A percentile compares a stretch with the other conserved stretches of the same genome.
Evolutionary conservation across 2,888 invertebrate species (phyloP).

Genomic region (Sarcophaga rosellei): DNA sequence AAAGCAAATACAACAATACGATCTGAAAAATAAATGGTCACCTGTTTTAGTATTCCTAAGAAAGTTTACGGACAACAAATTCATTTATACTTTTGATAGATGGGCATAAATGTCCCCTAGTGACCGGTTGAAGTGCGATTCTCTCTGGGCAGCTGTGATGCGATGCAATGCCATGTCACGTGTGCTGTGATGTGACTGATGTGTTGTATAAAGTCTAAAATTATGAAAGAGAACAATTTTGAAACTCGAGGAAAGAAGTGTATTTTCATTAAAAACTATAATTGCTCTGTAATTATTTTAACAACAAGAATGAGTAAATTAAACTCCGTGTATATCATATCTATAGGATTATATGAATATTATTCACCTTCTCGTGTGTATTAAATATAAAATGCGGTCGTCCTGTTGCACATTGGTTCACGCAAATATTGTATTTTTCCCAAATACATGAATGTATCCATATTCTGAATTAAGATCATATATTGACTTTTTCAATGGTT

Average conservation of each 20-base stretch:
- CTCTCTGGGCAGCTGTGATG: background rate
- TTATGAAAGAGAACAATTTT: background rate
- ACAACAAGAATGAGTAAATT: constrained; percentile 31
- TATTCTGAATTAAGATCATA: constrained; percentile 23
- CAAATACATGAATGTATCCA: constrained; percentile 21
- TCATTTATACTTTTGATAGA: background rate
- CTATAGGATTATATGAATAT: too few species aligned
- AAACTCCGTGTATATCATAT: too few species aligned
- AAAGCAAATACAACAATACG: background rate
- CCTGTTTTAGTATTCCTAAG: constrained; percentile 4
- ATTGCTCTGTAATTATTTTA: constrained; percentile 63
- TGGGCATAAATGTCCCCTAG: constrained; percentile 8
- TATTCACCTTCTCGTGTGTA: too few species aligned
- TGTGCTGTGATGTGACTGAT: background rate
- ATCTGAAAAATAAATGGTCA: constrained; percentile 11
- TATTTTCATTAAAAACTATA: constrained; percentile 63
- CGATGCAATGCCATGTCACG: background rate
- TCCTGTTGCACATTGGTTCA: too few species aligned
- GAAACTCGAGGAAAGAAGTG: constrained; percentile 29
- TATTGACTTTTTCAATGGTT: constrained; percentile 3
- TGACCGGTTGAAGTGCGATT: constrained; percentile 11
- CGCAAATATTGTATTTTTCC: too few species aligned
- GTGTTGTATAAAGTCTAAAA: constrained; percentile 13
- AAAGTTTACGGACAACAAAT: background rate
- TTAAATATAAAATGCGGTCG: too few species aligned